These are phyloP conservation scores for Folsomia candida DNA, from an alignment of 2,888 invertebrate species.

Conservation along the genomic window DNA sequence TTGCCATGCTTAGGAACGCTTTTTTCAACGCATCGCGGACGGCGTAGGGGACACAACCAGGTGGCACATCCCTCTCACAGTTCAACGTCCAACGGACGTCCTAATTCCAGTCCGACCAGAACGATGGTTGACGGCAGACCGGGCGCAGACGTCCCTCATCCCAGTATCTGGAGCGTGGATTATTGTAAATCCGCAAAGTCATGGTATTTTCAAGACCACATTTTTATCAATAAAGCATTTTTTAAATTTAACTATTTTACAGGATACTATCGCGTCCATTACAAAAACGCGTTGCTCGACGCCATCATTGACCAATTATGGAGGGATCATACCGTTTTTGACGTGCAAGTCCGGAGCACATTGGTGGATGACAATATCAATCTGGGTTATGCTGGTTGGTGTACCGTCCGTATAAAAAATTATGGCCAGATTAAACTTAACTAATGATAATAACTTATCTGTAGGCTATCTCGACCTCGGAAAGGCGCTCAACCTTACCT, in stretches of 20 bases:
- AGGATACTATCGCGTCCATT: conserved; percentile 44
- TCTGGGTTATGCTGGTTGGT: conserved; percentile 34
- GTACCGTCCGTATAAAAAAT: background rate
- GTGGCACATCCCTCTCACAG: conserved; percentile 27
- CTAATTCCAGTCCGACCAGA: background rate
- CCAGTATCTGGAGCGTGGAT: conserved; percentile 16
- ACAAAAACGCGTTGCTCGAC: conserved; percentile 23
- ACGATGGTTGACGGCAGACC: background rate
- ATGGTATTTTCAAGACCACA: conserved; percentile 19
- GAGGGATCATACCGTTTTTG: conserved; percentile 24
- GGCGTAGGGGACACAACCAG: background rate
- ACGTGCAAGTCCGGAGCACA: conserved; percentile 35
- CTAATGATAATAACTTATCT: background rate
- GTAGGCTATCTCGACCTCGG: conserved; percentile 18
- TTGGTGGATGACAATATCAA: conserved; percentile 43
- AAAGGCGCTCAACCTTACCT: conserved; percentile 30
- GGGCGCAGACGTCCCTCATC: background rate
- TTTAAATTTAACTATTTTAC: background rate
- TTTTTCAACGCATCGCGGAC: conserved; percentile 1
- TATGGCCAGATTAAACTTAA: background rate
- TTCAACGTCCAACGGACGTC: background rate
- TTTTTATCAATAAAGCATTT: background rate
- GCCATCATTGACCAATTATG: conserved; percentile 31
- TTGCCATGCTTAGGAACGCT: background rate
- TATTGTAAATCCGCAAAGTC: conserved; percentile 40